Evolutionary conservation across 2,113 vertebrate species (phyloP), one percentile per base, ranked within the genome.

Genomic region (Siphamia tubifer): DNA sequence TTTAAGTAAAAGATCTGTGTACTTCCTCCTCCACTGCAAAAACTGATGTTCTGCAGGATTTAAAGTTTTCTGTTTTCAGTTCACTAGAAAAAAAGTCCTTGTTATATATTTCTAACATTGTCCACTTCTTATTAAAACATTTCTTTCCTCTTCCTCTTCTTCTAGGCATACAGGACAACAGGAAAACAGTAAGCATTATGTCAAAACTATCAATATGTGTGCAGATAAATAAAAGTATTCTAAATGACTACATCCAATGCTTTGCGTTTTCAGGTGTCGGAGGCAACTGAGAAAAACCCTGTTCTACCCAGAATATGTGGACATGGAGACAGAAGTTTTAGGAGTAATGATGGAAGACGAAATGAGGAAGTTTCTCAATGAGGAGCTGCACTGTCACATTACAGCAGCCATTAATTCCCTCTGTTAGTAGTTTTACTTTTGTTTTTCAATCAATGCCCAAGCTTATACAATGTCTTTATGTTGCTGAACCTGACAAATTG

Each of bases 371-470:
- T 90, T 92, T 32, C 67, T 91, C 1, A 36, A 77, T 0, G 76
- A 83, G 2, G 65, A 90, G 2, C 74, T 85, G 0, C 78, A 58
- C 3, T 36, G 28, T 31, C 65, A 68, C 12, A 69, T 93, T 8
- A 17, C 76, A 0, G 38, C 71, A 10, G 60, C 79, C 21, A 53
- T 91, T 2, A 74, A 72, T 1, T 66, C 54, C 4, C 21, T 91
- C 34, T 86, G 90, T 92, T 68, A 84, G 89, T 49, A 6, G 11
- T n/a, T n/a, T n/a, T n/a, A n/a, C n/a, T n/a, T n/a, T n/a, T n/a
- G n/a, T n/a, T n/a, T n/a, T n/a, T n/a, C n/a, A n/a, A n/a, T n/a
- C n/a, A n/a, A n/a, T n/a, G n/a, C n/a, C n/a, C n/a, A n/a, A n/a
- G n/a, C n/a, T n/a, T n/a, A n/a, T n/a, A n/a, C n/a, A n/a, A n/a